Base-by-base conservation (phyloP, 2,888 invertebrate genomes). In the Drosophila helvetica region DNA sequence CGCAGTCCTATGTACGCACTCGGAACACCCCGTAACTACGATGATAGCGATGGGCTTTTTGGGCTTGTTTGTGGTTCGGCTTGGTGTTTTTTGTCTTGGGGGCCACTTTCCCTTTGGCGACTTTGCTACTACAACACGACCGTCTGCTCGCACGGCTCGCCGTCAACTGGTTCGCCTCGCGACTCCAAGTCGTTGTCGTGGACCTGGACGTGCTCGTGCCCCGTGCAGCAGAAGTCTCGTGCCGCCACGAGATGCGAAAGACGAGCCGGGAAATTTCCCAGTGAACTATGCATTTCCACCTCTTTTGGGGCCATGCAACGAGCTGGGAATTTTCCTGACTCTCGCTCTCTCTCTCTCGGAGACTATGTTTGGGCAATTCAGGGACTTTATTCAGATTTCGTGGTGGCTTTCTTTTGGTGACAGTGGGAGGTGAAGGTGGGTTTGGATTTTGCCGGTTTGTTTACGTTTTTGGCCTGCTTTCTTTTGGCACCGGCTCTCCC, bases 81-180 rank as follows among this genome's bases (percentile, higher is more conserved):
- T 25, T 47, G 46, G 9, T 45, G 17, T 5, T 42, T 43, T 55
- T 57, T 69, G 38, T 46, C 30, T 45, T 18, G 18, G 65, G 22
- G 43, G 57, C 43, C 38, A 38, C 38, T 38, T 38, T 38, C 38
- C 38, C n/a, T 38, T 79, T 71, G 65, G 66, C 66, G 74, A 78
- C 78, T 68, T 62, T 68, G 79, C 80, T 71, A 85, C 80, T 72
- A 75, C 81, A 89, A 91, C 90, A 89, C 92, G 90, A 92, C 92
- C 92, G 91, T 90, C 90, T 90, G 87, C 92, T 90, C 88, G 90
- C 89, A 90, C 89, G 88, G 92, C 91, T 92, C 90, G 92, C 90
- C 91, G 90, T 90, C 89, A 91, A 92, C 92, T 92, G 89, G 87
- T 89, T 89, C 88, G 88, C 86, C 85, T 85, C 86, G 88, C 90